Percentiles rank a stretch among this genome's conserved stretches.
Conservation (phyloP, 2,113 vertebrate genomes). For the Heteronetta atricapilla region DNA sequence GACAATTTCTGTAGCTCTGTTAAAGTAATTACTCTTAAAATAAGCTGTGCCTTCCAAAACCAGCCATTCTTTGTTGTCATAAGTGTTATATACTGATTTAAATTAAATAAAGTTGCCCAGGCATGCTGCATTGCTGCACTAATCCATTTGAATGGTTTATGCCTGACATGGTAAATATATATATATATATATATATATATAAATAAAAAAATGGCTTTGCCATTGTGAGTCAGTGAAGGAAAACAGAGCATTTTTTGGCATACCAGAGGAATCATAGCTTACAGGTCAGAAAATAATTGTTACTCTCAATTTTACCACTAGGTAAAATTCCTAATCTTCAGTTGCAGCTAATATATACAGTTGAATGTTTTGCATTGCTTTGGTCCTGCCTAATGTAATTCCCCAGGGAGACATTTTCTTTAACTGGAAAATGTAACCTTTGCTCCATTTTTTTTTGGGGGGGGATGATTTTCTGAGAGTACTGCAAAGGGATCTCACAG, state of each 20-base stretch:
- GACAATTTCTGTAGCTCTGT: background rate
- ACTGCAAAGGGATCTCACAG: background rate
- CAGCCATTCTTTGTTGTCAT: background rate
- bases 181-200: too few relatives aligned
- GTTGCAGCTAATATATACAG: conserved; percentile 38
- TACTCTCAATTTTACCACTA: background rate
- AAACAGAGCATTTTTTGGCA: background rate
- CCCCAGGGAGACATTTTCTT: background rate
- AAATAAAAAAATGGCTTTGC: conserved; percentile 45
- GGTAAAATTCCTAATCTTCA: background rate
- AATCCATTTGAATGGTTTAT: background rate
- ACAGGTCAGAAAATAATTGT: background rate
- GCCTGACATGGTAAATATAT: conserved; percentile 27
- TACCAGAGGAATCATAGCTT: background rate
- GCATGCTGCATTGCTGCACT: background rate
- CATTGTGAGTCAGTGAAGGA: background rate
- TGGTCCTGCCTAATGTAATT: conserved; percentile 47
- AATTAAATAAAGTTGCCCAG: background rate
- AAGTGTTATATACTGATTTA: background rate
- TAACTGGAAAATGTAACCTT: conserved; percentile 39
- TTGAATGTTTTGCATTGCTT: background rate
- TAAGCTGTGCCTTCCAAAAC: background rate
- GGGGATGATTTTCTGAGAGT: conserved; percentile 16
- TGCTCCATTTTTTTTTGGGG: conserved; percentile 20
- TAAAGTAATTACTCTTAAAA: background rate